Evolutionary conservation across 1,140 invertebrate species (phyloP).

Genomic region (Cotesia glomerata): DNA sequence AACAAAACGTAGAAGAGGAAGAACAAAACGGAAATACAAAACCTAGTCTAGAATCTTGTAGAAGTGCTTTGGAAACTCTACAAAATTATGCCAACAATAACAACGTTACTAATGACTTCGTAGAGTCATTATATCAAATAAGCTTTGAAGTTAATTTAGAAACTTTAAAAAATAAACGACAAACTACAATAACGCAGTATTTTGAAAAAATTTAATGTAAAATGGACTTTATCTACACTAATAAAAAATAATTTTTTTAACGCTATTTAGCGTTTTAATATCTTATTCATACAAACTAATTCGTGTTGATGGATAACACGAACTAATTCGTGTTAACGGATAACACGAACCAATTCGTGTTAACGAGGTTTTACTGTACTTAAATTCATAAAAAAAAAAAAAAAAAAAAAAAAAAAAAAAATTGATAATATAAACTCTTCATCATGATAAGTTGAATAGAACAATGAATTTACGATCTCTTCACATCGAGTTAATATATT

Average conservation of each 20-base stretch:
- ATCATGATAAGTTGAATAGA: too few relatives aligned
- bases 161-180: constrained; percentile 8
- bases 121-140: constrained; percentile 17
- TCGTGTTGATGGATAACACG: constrained; percentile 4
- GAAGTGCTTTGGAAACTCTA: constrained; percentile 15
- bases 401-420: too few relatives aligned
- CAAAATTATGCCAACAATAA: constrained; percentile 13
- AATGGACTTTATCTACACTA: constrained; percentile 5
- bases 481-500: too few relatives aligned
- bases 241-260: constrained; percentile 18
- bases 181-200: constrained; percentile 20
- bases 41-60: constrained; percentile 14
- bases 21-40: constrained; percentile 9
- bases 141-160: constrained; percentile 17
- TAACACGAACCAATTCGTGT: neutral
- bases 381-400: too few relatives aligned
- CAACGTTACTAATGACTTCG: constrained; percentile 8
- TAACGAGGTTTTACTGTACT: too few relatives aligned
- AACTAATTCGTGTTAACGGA: constrained; percentile 1
- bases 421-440: too few relatives aligned
- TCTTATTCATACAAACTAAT: constrained; percentile 9
- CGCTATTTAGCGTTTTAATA: neutral
- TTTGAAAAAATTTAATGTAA: constrained; percentile 12
- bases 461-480: too few relatives aligned
- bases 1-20: constrained; percentile 3